Conservation (phyloP, 2,888 invertebrate genomes). For the Synanthedon vespiformis region DNA sequence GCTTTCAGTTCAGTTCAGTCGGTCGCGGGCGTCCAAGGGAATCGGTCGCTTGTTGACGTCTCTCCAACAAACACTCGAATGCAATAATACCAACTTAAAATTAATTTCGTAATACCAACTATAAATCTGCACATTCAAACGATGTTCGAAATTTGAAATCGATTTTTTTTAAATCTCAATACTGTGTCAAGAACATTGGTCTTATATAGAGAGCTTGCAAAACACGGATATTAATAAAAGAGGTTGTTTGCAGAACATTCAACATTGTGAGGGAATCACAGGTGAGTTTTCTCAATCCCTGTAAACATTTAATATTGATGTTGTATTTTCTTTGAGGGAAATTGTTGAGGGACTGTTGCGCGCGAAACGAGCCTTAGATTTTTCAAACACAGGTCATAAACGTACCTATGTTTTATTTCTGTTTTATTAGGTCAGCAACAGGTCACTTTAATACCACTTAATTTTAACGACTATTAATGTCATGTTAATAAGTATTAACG, state of each 20-base stretch:
- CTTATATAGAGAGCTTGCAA: slow-evolving; percentile 6
- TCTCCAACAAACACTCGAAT: slow-evolving; percentile 13
- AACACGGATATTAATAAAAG: slow-evolving; percentile 31
- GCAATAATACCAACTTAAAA: slow-evolving; percentile 20
- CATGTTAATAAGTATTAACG: no score
- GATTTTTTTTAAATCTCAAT: not conserved
- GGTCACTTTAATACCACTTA: no score
- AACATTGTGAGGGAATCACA: slow-evolving; percentile 10
- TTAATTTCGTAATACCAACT: slow-evolving; percentile 9
- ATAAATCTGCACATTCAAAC: slow-evolving; percentile 2
- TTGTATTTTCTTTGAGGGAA: slow-evolving; percentile 13
- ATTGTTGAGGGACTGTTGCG: slow-evolving; percentile 5
- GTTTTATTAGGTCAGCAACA: no score
- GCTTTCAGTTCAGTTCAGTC: slow-evolving; percentile 35
- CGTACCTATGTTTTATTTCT: no score
- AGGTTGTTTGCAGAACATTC: slow-evolving; percentile 17
- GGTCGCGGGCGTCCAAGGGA: slow-evolving; percentile 37
- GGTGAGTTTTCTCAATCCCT: slow-evolving; percentile 19
- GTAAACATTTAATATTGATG: slow-evolving; percentile 23
- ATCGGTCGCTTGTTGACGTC: slow-evolving; percentile 13
- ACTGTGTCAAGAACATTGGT: not conserved
- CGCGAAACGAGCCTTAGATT: not conserved
- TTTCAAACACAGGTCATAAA: not conserved
- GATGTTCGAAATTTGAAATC: not conserved
- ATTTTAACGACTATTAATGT: no score